Conservation (phyloP, 2,888 invertebrate species). For the Drosophila eohydei region DNA sequence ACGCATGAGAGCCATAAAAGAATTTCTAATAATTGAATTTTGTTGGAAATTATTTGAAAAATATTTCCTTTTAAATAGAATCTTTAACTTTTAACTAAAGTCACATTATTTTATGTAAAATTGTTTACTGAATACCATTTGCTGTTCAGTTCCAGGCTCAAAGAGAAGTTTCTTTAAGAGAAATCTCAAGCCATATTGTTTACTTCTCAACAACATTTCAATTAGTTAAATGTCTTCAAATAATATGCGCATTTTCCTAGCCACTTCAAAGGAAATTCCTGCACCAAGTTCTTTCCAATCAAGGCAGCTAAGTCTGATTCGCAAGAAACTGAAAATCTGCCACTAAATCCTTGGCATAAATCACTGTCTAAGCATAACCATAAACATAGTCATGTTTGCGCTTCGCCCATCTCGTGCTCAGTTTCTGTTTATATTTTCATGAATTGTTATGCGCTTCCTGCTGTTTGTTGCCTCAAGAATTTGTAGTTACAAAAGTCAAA, state of each 20-base stretch:
- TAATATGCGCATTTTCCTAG: neutral
- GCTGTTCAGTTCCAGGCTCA: neutral
- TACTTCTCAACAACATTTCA: neutral
- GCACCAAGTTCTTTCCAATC: constrained; percentile 24
- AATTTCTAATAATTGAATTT: neutral
- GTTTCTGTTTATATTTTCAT: constrained; percentile 36
- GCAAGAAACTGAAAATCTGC: constrained; percentile 4
- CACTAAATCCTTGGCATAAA: constrained; percentile 34
- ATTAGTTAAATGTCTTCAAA: constrained; percentile 6
- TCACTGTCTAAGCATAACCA: constrained; percentile 32
- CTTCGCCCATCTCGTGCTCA: neutral
- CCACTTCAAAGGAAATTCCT: constrained; percentile 13
- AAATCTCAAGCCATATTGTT: neutral
- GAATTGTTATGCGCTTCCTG: constrained; percentile 24
- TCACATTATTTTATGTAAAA: no score
- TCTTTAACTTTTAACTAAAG: no score
- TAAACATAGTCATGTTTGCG: constrained; percentile 10
- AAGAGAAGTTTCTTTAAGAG: neutral
- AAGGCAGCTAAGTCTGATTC: constrained; percentile 1
- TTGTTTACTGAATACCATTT: no score
- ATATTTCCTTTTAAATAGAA: neutral
- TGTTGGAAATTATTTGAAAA: neutral
- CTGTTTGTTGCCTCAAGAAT: constrained; percentile 47
- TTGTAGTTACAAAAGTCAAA: constrained; percentile 58
- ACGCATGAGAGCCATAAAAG: neutral